These are phyloP conservation scores for Ceratothoa steindachneri DNA, from an alignment of 2,888 invertebrate genomes.

Conservation along the genomic window DNA sequence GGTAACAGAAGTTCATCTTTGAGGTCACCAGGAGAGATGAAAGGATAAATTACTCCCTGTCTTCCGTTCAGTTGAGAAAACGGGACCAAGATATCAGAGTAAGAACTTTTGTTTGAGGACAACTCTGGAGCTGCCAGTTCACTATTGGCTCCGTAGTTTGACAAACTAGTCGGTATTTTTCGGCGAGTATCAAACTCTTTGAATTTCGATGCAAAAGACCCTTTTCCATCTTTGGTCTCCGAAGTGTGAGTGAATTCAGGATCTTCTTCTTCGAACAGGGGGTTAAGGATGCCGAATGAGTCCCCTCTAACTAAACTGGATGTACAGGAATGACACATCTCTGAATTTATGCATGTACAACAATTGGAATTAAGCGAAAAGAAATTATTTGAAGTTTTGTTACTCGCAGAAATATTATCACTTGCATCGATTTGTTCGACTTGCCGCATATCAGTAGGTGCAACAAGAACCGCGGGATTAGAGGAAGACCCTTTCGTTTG, in stretches of 20 bases:
- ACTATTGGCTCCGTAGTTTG: background rate
- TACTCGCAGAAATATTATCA: no score
- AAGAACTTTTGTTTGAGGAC: background rate
- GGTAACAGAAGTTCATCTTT: background rate
- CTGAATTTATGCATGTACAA: background rate
- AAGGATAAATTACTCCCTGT: background rate
- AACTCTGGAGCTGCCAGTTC: background rate
- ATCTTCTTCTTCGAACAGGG: background rate
- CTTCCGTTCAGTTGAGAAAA: background rate
- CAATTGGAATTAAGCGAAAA: no score
- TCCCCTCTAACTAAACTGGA: background rate
- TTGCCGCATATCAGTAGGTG: no score
- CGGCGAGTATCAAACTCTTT: background rate
- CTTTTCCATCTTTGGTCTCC: background rate
- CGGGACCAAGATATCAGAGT: background rate
- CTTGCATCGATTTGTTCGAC: no score
- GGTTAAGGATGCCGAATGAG: background rate
- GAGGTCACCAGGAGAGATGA: background rate
- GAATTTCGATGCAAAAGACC: background rate
- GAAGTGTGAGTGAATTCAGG: background rate
- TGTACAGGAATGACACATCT: background rate
- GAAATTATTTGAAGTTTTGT: no score
- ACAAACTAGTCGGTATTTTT: background rate
- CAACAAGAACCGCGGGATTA: no score
- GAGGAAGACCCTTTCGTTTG: no score